Evolutionary conservation across 2,888 invertebrate species (phyloP).

Genomic region (Candidula unifasciata): DNA sequence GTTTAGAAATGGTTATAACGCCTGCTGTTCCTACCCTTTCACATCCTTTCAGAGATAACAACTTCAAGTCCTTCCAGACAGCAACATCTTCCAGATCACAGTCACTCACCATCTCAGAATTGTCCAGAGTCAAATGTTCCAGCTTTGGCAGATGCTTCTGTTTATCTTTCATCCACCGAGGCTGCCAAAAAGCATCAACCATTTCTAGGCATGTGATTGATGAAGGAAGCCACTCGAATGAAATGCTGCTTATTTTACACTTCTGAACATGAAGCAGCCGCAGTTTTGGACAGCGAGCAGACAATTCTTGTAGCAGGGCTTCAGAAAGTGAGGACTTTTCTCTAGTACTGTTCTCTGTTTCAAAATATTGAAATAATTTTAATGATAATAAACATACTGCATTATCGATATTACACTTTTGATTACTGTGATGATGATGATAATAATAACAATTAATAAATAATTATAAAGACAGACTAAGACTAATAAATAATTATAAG

Average conservation of each 20-base stretch:
- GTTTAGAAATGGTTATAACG: conserved; percentile 58
- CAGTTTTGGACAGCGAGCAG: conserved; percentile 69
- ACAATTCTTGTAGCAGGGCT: conserved; percentile 68
- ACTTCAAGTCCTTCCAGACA: conserved; percentile 56
- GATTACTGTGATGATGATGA: too few relatives aligned
- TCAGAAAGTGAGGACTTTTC: conserved; percentile 66
- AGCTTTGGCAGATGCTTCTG: conserved; percentile 59
- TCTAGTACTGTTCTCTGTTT: conserved; percentile 59
- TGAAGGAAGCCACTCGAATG: conserved; percentile 59
- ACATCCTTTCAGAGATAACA: conserved; percentile 61
- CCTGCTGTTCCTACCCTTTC: conserved; percentile 61
- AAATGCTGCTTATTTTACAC: conserved; percentile 61
- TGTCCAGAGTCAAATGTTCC: conserved; percentile 57
- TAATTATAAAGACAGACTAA: too few relatives aligned
- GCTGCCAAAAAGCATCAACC: conserved; percentile 61
- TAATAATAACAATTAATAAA: too few relatives aligned
- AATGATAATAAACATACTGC: not conserved
- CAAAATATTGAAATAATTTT: not conserved
- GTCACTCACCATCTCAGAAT: conserved; percentile 60
- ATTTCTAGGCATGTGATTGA: conserved; percentile 60
- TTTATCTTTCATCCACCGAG: conserved; percentile 63
- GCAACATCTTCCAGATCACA: conserved; percentile 61
- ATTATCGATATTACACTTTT: not conserved
- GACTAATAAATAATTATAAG: too few relatives aligned
- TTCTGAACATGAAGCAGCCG: conserved; percentile 59